These are phyloP conservation scores for Tinea trinotella DNA, from an alignment of 2,888 invertebrate genomes.

Conservation along the genomic window DNA sequence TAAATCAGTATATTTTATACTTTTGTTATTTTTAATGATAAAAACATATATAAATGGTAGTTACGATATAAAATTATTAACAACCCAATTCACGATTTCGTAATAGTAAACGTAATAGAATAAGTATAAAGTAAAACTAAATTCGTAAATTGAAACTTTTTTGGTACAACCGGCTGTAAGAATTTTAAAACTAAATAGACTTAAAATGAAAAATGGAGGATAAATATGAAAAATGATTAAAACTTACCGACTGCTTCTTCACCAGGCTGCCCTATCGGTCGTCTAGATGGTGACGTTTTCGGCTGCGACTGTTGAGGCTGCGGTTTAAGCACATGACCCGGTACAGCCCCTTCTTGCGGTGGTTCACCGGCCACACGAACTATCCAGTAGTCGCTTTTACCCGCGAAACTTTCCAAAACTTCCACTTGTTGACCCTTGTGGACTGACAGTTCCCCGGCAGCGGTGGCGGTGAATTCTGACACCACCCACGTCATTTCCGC, in stretches of 20 bases:
- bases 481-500: constrained; percentile 93
- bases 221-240: too few relatives aligned
- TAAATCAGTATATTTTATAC: too few relatives aligned
- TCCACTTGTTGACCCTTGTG: constrained; percentile 95
- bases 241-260: constrained; percentile 68
- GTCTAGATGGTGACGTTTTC: constrained; percentile 56
- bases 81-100: too few relatives aligned
- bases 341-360: constrained; percentile 85
- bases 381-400: constrained; percentile 79
- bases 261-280: constrained; percentile 54
- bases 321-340: constrained; percentile 78
- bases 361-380: constrained; percentile 76
- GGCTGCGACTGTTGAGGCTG: constrained; percentile 46
- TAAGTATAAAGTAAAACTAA: too few relatives aligned
- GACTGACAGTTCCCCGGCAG: constrained; percentile 86
- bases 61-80: too few relatives aligned
- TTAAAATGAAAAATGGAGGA: too few relatives aligned
- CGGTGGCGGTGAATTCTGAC: constrained; percentile 85
- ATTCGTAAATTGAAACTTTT: too few relatives aligned
- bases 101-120: too few relatives aligned
- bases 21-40: too few relatives aligned
- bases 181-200: too few relatives aligned
- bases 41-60: too few relatives aligned
- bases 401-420: constrained; percentile 83
- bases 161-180: too few relatives aligned